phyloP scores from a whole-genome alignment of 2,797 vertebrate species.

The Meriones psammophilus region DNA sequence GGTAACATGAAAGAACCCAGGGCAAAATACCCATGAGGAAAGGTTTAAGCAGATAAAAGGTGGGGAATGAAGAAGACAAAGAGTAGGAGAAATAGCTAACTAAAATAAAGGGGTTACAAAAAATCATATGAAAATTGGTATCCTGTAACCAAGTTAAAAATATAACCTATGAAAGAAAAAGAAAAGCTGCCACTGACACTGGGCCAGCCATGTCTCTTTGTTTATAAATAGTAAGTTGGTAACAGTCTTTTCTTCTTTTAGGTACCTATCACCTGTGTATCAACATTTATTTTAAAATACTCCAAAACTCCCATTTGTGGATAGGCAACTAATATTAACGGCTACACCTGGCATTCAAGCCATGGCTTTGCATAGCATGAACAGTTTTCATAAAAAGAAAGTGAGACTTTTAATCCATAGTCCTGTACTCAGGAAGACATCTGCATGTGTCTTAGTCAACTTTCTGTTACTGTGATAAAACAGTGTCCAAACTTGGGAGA shows the following conservation, averaged over 20 bases:
- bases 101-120: neutral
- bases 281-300: slow-evolving; percentile 64
- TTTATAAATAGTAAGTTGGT: neutral
- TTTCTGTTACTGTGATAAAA: neutral
- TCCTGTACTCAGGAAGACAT: neutral
- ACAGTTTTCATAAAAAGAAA: slow-evolving; percentile 29
- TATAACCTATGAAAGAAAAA: neutral
- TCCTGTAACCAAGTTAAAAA: neutral
- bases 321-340: slow-evolving; percentile 34
- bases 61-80: neutral
- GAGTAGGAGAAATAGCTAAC: neutral
- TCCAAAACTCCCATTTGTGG: neutral
- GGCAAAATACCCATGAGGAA: neutral
- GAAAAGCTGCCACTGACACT: neutral
- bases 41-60: no score
- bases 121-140: neutral
- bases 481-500: neutral
- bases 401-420: neutral
- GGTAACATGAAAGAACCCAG: no score
- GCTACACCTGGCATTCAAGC: neutral
- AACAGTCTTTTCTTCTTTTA: neutral
- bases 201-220: neutral
- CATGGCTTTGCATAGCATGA: slow-evolving; percentile 27
- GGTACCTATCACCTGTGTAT: neutral
- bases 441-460: neutral